These are phyloP conservation scores for Acanthopagrus latus DNA, from an alignment of 2,797 vertebrate species.

Conservation along the genomic window DNA sequence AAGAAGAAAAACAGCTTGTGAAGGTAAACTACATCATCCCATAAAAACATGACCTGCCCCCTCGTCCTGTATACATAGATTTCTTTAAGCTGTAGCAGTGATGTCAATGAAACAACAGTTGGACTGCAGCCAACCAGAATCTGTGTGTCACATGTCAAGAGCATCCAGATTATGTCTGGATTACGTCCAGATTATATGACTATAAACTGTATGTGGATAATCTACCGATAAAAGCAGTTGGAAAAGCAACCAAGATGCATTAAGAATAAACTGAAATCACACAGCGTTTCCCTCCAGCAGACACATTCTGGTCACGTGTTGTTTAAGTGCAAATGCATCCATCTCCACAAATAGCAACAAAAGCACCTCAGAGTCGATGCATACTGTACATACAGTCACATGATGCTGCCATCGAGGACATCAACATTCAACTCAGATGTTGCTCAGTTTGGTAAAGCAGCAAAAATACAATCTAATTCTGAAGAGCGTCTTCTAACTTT, in stretches of 20 bases:
- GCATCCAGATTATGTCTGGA: slow-evolving; percentile 33
- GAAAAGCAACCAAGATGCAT: slow-evolving; percentile 32
- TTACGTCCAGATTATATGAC: slow-evolving; percentile 60
- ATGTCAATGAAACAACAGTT: slow-evolving; percentile 1
- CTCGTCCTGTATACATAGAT: background rate
- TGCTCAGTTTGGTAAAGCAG: background rate
- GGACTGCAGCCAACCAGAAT: background rate
- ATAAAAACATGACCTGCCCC: too few species aligned
- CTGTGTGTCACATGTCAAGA: slow-evolving; percentile 31
- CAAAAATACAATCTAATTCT: background rate
- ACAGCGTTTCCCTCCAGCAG: background rate
- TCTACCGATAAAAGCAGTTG: slow-evolving; percentile 52
- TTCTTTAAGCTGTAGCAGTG: background rate
- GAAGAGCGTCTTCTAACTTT: background rate
- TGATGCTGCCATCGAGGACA: background rate
- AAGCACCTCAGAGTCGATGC: background rate
- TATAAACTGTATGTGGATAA: slow-evolving; percentile 48
- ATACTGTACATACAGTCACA: background rate
- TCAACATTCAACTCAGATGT: background rate
- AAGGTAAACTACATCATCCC: background rate
- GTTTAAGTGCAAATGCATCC: slow-evolving; percentile 11
- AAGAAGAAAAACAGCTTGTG: background rate
- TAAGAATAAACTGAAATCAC: slow-evolving; percentile 11
- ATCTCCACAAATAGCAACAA: slow-evolving; percentile 12
- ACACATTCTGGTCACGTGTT: background rate